Evolutionary conservation across 2,888 invertebrate species (phyloP), one percentile per base, ranked within the genome.

Genomic region (Morinoia aosen): DNA sequence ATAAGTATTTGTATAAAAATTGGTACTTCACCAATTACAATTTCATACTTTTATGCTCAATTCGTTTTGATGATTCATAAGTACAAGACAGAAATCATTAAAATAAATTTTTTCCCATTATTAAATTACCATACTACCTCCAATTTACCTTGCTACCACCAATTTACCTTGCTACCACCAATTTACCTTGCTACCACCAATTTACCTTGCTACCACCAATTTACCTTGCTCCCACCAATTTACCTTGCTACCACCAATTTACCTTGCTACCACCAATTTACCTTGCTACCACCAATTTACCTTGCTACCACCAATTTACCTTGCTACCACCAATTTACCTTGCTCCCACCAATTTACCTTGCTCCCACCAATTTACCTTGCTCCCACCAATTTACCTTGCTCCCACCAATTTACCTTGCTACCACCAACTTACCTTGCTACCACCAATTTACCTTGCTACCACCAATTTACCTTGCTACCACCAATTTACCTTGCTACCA

Each of bases 281-380:
- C 94, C 14, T 91, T 61, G 94, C 95, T 97, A 97, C 12, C 97
- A 98, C 48, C 48, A 48, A 4, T 90, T 90, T 33, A 39, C 94
- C 14, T 91, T 61, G 94, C 95, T 97, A 97, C 12, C 97, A 98
- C n/a, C n/a, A n/a, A n/a, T n/a, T n/a, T n/a, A n/a, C n/a, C n/a
- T n/a, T n/a, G n/a, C n/a, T n/a, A n/a, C n/a, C 48, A 48, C 48
- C 48, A 48, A 4, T 90, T 90, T 33, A 39, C 94, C 14, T 91
- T 61, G 94, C 95, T 97, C 97, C 12, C 97, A 98, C 48, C 48
- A 48, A 4, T 90, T 90, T 33, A 39, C 94, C 14, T 91, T 61
- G 94, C 95, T 97, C 97, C 12, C 97, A 98, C 48, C 48, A 48
- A 4, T 90, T 90, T 33, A 39, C 94, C 14, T 91, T 61, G 94